Evolutionary conservation across 2,797 vertebrate species (phyloP), one percentile per base, ranked within the genome.

Genomic region (Amblyraja radiata): DNA sequence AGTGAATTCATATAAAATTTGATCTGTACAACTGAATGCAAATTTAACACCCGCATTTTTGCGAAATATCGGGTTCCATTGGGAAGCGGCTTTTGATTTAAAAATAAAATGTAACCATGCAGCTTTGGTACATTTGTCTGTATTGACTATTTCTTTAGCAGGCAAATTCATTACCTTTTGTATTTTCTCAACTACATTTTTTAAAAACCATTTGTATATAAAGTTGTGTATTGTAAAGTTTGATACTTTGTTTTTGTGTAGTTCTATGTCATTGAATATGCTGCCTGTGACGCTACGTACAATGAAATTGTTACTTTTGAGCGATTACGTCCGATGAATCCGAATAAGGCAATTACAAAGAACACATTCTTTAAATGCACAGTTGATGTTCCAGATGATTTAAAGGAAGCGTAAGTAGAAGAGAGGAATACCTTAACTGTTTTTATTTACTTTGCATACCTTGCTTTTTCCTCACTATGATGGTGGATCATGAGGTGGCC

Each of bases 201-300:
- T 61, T 23, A 28, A 11, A 46, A 71, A 46, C 9, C 14, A n/a
- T 63, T 86, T 65, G 16, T 65, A 65, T 65, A 32, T 16, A 68
- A 32, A 65, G 18, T 32, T 93, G 83, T 36, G 23, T 13, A 9
- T 21, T 63, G 36, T 8, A 21, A 28, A 25, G 46, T 84, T 46
- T 92, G 23, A 74, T 11, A 16, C 16, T 73, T 23, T 73, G 71
- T 71, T 73, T 90, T 54, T 94, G 93, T 93, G 0, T 95, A 99
- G 99, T 99, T 99, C 95, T 99, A 98, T 61, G 99, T 99, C 95
- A 99, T 99, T 83, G 99, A 99, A 95, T 99, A 99, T 65, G 99
- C 99, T 93, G 98, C 98, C 94, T 99, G 98, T 94, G 98, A 99
- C 90, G 98, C 98, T 94, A 99, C 98, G 93, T 99, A 99, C 96